phyloP scores from a whole-genome alignment of 2,797 vertebrate species.

The Acrocephalus scirpaceus region DNA sequence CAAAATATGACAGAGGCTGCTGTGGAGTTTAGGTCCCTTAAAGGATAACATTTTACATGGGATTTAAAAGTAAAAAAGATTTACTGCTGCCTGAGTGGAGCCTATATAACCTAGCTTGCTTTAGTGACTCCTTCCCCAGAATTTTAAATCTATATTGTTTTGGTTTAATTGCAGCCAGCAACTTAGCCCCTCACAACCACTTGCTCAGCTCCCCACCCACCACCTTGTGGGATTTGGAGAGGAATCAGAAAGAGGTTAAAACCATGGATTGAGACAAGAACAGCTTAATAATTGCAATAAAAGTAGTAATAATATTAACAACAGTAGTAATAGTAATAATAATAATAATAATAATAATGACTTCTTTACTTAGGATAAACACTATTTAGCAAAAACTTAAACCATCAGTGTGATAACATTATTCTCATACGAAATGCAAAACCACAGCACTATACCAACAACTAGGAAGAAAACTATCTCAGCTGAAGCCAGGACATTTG shows the following conservation, averaged over 20 bases:
- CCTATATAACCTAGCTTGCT: neutral
- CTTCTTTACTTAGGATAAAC: neutral
- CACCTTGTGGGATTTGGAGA: neutral
- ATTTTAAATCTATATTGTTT: neutral
- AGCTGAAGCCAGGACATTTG: neutral
- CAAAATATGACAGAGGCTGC: neutral
- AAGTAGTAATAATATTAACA: neutral
- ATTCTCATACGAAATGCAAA: neutral
- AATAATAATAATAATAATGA: neutral
- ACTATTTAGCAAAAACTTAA: neutral
- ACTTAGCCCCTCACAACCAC: neutral
- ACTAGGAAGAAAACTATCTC: neutral
- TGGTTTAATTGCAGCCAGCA: neutral
- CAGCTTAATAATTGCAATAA: neutral
- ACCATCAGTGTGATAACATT: neutral
- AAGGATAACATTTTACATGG: neutral
- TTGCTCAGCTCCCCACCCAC: neutral
- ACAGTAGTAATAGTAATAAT: neutral
- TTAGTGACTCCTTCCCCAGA: neutral
- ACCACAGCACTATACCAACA: no score
- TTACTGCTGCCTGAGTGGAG: neutral
- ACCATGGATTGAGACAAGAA: neutral
- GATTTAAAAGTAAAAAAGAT: neutral
- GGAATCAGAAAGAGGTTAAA: neutral
- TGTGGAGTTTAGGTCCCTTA: neutral